Evolutionary conservation across 2,797 vertebrate genomes (phyloP).

Genomic region (Spondyliosoma cantharus): DNA sequence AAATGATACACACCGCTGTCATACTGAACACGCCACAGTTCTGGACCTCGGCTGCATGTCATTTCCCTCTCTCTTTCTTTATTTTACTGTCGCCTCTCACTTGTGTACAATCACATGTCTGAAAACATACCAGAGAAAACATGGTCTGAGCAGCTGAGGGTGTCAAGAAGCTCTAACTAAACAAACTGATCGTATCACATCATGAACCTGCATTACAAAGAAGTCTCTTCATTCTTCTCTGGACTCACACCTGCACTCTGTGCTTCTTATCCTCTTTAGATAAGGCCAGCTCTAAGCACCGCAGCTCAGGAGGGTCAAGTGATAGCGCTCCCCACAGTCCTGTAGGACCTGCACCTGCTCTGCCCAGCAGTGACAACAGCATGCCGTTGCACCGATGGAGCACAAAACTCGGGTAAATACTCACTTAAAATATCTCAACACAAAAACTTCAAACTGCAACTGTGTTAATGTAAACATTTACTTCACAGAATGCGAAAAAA

Average conservation of each 20-base stretch:
- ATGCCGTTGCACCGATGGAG: constrained; percentile 79
- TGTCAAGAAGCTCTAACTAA: no score
- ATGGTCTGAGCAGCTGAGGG: no score
- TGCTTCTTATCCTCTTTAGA: constrained; percentile 63
- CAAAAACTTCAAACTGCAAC: not conserved
- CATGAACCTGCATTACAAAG: not conserved
- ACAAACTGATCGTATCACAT: not conserved
- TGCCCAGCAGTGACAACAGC: constrained; percentile 77
- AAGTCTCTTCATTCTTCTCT: not conserved
- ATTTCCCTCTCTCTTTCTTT: not conserved
- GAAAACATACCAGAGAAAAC: not conserved
- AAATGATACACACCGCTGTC: no score
- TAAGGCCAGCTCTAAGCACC: constrained; percentile 79
- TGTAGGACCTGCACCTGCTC: constrained; percentile 73
- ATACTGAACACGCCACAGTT: no score
- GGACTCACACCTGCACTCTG: constrained; percentile 5
- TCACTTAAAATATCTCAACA: not conserved
- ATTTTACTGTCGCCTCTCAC: not conserved
- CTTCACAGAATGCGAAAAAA: constrained; percentile 81
- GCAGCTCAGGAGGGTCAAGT: constrained; percentile 79
- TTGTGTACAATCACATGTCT: not conserved
- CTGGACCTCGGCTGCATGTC: not conserved
- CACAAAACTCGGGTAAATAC: constrained; percentile 80
- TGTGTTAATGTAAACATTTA: constrained; percentile 12
- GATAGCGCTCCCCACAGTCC: constrained; percentile 84